Evolutionary conservation across 2,888 invertebrate species (phyloP), one percentile per base, ranked within the genome.

Genomic region (Entomobrya multifasciata): DNA sequence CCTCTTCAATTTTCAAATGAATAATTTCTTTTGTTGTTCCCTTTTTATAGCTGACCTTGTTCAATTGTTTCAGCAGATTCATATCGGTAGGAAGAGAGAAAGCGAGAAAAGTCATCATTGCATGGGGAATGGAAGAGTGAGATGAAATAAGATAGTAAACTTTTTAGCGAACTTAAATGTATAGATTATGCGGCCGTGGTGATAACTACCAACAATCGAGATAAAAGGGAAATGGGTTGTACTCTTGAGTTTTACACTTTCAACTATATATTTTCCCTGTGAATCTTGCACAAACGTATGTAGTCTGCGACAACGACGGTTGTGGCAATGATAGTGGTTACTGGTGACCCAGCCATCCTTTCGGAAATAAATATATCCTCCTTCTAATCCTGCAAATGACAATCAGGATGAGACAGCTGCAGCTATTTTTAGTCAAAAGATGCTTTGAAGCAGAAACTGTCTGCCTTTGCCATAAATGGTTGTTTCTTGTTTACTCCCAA

Each of bases 21-120:
- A 76, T 76, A 57, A 76, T 76, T 76, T 36, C 41, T n/a, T 74
- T 76, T 76, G 55, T 76, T 76, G 76, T 55, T 55, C 30, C 36
- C 74, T 72, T 52, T 76, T 55, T 76, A 55, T 76, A 55, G 76
- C 15, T 36, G 36, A 76, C 76, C 76, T 76, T 76, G 36, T 20
- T 55, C 22, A 76, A 57, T 76, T 55, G 41, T 76, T 41, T 76
- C 36, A 36, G n/a, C 27, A 27, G 15, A 52, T 17, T 52, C n/a
- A n/a, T 17, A 52, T 6, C 0, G 17, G 17, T 1, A 17, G 49
- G 49, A 22, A n/a, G 30, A 72, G 47, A 44, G 10, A 44, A 3
- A 44, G 67, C 0, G 25, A 44, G 67, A 6, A 30, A 36, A 70
- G 49, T 49, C 15, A 27, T 47, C 13, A 27, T 52, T 57, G 10